Base-by-base conservation (phyloP, 2,888 invertebrate species). In the Tetropium fuscum region DNA sequence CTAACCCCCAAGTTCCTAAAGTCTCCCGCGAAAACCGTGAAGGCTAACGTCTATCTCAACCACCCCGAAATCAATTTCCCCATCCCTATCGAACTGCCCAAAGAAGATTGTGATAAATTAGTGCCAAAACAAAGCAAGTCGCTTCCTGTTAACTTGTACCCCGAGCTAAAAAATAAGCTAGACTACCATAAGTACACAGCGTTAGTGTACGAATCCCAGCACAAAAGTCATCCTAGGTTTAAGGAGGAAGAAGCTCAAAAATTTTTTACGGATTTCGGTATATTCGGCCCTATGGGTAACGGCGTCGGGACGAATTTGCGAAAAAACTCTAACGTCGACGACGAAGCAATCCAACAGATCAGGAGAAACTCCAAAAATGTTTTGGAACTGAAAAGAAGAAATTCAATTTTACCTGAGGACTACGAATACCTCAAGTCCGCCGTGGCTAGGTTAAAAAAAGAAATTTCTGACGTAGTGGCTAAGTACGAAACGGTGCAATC, bases 401-500 rank as follows among this genome's bases (percentile, higher is more conserved):
- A 66, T 61, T 74, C 75, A 1, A 66, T 66, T 6, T 65, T 65
- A 7, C 64, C 68, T 0, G 78, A 78, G 36, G 80, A 81, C 58
- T 76, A 77, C 60, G 81, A 82, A 32, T 79, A 83, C 64, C 70
- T 83, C 56, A 80, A 78, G 64, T 83, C 27, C 8, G 11, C 18
- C 4, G 81, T 85, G 36, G 80, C 81, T 2, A 81, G 83, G 64
- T 73, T 86, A 45, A 80, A 83, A 65, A 79, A 78, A 51, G 85
- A 86, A 63, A 68, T 85, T 25, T 77, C 80, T 19, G 83, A 84
- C 10, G 76, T 83, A 76, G 86, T 84, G 76, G 83, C 74, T 71
- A 82, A 79, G 75, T 81, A 84, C 55, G 82, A 82, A 53, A 75
- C 79, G 8, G 77, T 86, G 34, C 85, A 86, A 59, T 81, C 83